These are phyloP conservation scores for Falco concolor DNA, from an alignment of 2,797 vertebrate species.

Conservation along the genomic window DNA sequence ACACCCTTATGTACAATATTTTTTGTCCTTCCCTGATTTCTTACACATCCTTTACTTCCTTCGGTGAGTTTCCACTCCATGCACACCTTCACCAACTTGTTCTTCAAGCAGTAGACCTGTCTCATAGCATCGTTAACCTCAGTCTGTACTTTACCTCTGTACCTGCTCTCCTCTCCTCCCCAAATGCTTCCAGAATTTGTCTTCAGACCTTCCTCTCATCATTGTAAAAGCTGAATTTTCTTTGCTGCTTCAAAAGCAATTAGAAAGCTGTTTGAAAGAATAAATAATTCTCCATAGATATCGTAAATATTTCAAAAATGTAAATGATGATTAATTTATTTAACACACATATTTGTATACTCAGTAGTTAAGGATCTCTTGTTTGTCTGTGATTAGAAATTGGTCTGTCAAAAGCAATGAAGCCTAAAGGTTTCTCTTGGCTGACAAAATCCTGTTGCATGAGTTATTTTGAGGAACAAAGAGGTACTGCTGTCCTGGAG, in stretches of 20 bases:
- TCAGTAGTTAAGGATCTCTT: background rate
- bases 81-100: background rate
- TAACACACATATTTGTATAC: background rate
- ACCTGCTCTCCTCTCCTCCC: background rate
- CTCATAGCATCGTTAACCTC: background rate
- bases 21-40: background rate
- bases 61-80: background rate
- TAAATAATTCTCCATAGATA: fast-evolving
- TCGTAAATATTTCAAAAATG: background rate
- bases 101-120: background rate
- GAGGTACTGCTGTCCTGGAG: background rate
- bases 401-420: background rate
- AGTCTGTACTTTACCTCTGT: background rate
- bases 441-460: background rate
- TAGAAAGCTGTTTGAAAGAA: background rate
- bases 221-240: background rate
- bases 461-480: background rate
- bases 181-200: background rate
- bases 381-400: background rate
- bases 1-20: fast-evolving
- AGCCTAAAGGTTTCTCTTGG: background rate
- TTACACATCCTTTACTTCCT: background rate
- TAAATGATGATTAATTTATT: background rate
- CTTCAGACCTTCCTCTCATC: background rate
- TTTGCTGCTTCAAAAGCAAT: background rate